These are phyloP conservation scores for Leptinotarsa tumamoca DNA, from an alignment of 2,888 invertebrate species.

Conservation along the genomic window DNA sequence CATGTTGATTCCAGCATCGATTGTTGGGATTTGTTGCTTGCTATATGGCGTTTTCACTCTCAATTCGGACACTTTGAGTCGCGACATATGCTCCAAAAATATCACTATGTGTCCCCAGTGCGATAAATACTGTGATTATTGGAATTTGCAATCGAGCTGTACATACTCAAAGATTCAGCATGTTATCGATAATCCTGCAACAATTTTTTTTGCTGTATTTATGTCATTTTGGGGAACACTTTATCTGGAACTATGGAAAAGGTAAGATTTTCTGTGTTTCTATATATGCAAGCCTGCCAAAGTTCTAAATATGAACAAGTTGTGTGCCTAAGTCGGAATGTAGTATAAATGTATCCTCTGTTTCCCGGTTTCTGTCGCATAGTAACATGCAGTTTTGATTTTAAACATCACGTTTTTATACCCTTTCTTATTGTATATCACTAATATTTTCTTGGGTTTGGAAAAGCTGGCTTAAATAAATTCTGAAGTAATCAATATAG, in stretches of 20 bases:
- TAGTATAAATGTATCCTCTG: too few species aligned
- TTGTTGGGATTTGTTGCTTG: conserved; percentile 77
- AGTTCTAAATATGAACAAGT: too few species aligned
- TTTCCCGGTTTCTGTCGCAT: too few species aligned
- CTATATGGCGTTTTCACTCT: conserved; percentile 71
- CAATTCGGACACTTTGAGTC: conserved; percentile 66
- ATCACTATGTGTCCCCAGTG: conserved; percentile 87
- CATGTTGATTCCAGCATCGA: conserved; percentile 81
- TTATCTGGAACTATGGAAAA: conserved; percentile 87
- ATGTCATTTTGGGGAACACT: conserved; percentile 87
- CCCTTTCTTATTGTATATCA: too few species aligned
- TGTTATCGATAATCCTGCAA: conserved; percentile 84
- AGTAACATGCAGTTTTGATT: too few species aligned
- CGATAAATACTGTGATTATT: conserved; percentile 80
- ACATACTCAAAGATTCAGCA: conserved; percentile 79
- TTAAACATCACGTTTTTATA: too few species aligned
- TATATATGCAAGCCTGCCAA: background rate
- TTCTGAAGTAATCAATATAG: too few species aligned
- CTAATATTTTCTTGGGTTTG: too few species aligned
- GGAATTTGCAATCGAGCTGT: conserved; percentile 79
- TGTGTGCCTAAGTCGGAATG: too few species aligned
- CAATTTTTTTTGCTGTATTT: conserved; percentile 81
- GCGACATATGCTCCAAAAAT: conserved; percentile 72
- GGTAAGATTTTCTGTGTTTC: conserved; percentile 59
- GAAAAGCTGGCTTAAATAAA: too few species aligned